phyloP scores from a whole-genome alignment of 2,797 vertebrate genomes.

The Anguilla marmorata region DNA sequence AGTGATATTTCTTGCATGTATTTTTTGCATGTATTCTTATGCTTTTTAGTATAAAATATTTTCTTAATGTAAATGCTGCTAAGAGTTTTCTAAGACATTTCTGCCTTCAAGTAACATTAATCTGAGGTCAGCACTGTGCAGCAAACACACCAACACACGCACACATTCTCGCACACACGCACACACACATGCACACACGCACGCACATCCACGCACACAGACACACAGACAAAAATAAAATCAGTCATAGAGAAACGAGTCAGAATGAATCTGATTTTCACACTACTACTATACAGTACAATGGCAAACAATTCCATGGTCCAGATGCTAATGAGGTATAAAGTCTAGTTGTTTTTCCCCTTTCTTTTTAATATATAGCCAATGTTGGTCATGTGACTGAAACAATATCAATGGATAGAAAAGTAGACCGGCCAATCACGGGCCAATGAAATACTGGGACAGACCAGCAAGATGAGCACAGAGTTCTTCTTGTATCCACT shows the following conservation, averaged over 20 bases:
- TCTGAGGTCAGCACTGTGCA: conserved; percentile 31
- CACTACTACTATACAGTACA: conserved; percentile 57
- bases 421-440: conserved; percentile 55
- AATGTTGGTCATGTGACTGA: conserved; percentile 65
- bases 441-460: conserved; percentile 48
- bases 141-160: background rate
- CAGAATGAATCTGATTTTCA: conserved; percentile 44
- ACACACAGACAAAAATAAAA: conserved; percentile 37
- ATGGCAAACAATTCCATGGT: conserved; percentile 61
- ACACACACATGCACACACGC: background rate
- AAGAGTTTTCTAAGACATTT: conserved; percentile 29
- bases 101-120: conserved; percentile 5
- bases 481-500: conserved; percentile 62
- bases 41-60: conserved; percentile 72
- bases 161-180: background rate
- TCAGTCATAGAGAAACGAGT: conserved; percentile 21
- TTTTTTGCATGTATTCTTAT: conserved; percentile 78
- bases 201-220: conserved; percentile 25
- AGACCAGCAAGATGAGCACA: conserved; percentile 53
- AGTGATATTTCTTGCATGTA: conserved; percentile 67
- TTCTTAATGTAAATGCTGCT: conserved; percentile 30
- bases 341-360: conserved; percentile 54
- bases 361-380: conserved; percentile 54
- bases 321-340: conserved; percentile 58
- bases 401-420: conserved; percentile 62